phyloP scores from a whole-genome alignment of 2,113 vertebrate species.

The Grantiella picta region DNA sequence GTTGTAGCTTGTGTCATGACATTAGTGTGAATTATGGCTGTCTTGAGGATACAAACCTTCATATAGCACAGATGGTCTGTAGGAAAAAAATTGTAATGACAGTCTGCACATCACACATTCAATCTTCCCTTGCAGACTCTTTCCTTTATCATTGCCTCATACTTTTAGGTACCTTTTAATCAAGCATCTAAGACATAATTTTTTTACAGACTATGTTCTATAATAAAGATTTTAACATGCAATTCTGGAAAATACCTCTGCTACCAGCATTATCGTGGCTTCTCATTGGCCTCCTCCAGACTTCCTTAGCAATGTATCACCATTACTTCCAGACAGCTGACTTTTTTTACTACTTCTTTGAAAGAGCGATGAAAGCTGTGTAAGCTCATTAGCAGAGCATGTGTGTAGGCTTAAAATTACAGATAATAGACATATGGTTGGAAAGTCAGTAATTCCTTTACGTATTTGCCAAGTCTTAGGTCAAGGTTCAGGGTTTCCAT shows the following conservation, averaged over 20 bases:
- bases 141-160: neutral
- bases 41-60: slow-evolving; percentile 18
- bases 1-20: neutral
- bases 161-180: neutral
- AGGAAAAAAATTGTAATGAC: neutral
- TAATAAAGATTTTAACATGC: neutral
- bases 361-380: slow-evolving; percentile 17
- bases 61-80: neutral
- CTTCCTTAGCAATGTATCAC: neutral
- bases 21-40: slow-evolving; percentile 12
- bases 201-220: neutral
- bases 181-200: neutral
- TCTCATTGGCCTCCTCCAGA: neutral
- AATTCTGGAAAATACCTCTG: neutral
- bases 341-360: slow-evolving; percentile 9
- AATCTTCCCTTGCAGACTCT: neutral
- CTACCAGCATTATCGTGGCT: rapidly evolving
- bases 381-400: slow-evolving; percentile 52
- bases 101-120: neutral
- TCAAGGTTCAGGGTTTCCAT: slow-evolving; percentile 39
- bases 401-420: slow-evolving; percentile 55
- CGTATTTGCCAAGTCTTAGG: slow-evolving; percentile 33
- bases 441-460: slow-evolving; percentile 46
- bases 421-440: slow-evolving; percentile 36
- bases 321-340: neutral